Percentiles rank a stretch among this genome's conserved stretches.
These are phyloP conservation scores for Notocelia uddmanniana DNA, from an alignment of 2,888 invertebrate species.

Conservation along the genomic window DNA sequence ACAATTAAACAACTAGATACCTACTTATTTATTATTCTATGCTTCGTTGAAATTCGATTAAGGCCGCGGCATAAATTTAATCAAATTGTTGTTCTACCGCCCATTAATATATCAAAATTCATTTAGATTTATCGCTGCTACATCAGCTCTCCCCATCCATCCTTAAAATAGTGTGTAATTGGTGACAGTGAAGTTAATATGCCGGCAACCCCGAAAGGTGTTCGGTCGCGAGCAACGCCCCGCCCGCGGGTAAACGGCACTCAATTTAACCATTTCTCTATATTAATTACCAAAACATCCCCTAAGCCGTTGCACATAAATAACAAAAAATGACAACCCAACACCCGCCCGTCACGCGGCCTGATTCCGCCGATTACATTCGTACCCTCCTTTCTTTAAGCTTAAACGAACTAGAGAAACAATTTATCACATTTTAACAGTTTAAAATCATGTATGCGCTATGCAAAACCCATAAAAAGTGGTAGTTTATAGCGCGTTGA, in stretches of 20 bases:
- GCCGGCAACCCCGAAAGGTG: slow-evolving; percentile 67
- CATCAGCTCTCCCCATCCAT: slow-evolving; percentile 38
- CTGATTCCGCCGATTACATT: slow-evolving; percentile 71
- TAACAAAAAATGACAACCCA: slow-evolving; percentile 70
- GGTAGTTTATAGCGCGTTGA: slow-evolving; percentile 48
- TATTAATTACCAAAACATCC: slow-evolving; percentile 76
- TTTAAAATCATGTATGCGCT: slow-evolving; percentile 56
- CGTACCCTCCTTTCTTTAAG: slow-evolving; percentile 62
- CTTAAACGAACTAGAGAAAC: slow-evolving; percentile 69
- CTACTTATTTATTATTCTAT: slow-evolving; percentile 1
- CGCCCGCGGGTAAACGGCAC: slow-evolving; percentile 72
- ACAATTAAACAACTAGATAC: not conserved
- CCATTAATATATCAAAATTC: slow-evolving; percentile 27
- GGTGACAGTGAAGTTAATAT: slow-evolving; percentile 63
- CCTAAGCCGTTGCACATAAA: slow-evolving; percentile 68
- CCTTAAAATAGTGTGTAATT: slow-evolving; percentile 51
- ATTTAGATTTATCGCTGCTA: slow-evolving; percentile 42
- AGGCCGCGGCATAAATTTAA: slow-evolving; percentile 24
- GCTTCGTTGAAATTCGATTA: slow-evolving; percentile 26
- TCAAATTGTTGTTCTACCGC: slow-evolving; percentile 32
- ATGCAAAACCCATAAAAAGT: slow-evolving; percentile 65
- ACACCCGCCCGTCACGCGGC: slow-evolving; percentile 90
- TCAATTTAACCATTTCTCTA: slow-evolving; percentile 74
- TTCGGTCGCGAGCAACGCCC: slow-evolving; percentile 58
- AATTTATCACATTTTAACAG: slow-evolving; percentile 73